Evolutionary conservation across 1,140 invertebrate species (phyloP), one percentile per base, ranked within the genome.

Genomic region (Paraescarpia echinospica): DNA sequence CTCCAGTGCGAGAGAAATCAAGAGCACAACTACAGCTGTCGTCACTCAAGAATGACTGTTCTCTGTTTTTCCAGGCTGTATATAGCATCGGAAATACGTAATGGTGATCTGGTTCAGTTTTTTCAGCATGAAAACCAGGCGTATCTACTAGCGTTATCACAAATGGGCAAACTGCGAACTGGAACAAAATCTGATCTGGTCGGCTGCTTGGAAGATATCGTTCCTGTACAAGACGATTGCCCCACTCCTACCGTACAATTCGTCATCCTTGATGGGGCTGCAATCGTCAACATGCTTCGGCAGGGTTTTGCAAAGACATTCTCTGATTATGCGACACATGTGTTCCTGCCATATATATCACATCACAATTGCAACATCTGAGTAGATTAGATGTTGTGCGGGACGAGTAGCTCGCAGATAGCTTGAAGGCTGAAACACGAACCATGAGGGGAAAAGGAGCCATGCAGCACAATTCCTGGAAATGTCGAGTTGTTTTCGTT

Each of bases 51-150:
- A 92, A 27, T 31, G 92, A 92, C 89, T 92, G 92, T 90, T 35
- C n/a, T 35, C 41, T 92, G 6, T 92, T 92, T 0, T 91, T 89
- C 22, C n/a, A n/a, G 89, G 59, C 88, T 92, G 89, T 94, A 93
- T 48, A 94, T 94, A n/a, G 93, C 93, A 22, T 94, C 93, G 48
- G 93, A 94, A 33, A 34, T 89, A 89, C n/a, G 92, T 9, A 89
- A 93, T 92, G 89, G 89, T 59, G 93, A 93, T 41, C 91, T 93
- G n/a, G 89, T 35, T 12, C 41, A 91, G 89, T 93, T 93, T 35
- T 93, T 93, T 89, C 34, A 33, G n/a, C 91, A 93, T 90, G 91
- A 93, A 34, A 93, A 92, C 33, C 88, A 93, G 33, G 9, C 89
- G 4, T 92, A 35, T 34, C 92, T 91, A 91, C 92, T 88, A 90